Conservation (phyloP, 2,888 invertebrate genomes). For the Stenoptilia bipunctidactyla region DNA sequence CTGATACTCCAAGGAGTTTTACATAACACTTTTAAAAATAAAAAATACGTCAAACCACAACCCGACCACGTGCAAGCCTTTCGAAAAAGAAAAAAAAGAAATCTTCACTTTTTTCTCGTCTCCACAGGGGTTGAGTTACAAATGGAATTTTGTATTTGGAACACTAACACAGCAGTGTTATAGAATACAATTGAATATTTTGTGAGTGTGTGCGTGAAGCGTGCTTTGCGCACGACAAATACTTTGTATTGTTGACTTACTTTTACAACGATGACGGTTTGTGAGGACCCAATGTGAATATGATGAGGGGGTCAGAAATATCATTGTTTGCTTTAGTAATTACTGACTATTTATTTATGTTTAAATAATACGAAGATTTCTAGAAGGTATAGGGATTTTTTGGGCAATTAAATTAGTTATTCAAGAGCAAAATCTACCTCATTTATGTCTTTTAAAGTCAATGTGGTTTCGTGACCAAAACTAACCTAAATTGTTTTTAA, state of each 20-base stretch:
- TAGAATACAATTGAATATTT: conserved; percentile 3
- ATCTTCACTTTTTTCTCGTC: conserved; percentile 47
- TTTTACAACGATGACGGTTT: conserved; percentile 17
- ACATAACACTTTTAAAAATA: conserved; percentile 55
- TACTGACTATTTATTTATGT: no score
- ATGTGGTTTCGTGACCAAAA: no score
- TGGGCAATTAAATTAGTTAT: no score
- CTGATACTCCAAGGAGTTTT: conserved; percentile 42
- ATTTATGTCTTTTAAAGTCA: no score
- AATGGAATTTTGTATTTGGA: conserved; percentile 36
- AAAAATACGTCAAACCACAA: conserved; percentile 56
- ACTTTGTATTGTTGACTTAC: conserved; percentile 25
- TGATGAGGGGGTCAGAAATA: no score
- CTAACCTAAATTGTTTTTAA: no score
- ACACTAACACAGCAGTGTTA: conserved; percentile 14
- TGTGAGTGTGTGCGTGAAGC: conserved; percentile 28
- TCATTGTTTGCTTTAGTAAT: no score
- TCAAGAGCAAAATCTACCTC: no score
- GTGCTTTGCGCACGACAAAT: conserved; percentile 36
- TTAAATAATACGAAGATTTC: no score
- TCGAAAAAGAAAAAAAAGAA: conserved; percentile 39
- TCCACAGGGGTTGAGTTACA: conserved; percentile 54
- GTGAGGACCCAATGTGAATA: no score
- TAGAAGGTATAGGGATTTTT: no score
- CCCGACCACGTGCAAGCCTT: conserved; percentile 59